Conservation (phyloP, 2,113 vertebrate genomes). For the Chrysemys picta region DNA sequence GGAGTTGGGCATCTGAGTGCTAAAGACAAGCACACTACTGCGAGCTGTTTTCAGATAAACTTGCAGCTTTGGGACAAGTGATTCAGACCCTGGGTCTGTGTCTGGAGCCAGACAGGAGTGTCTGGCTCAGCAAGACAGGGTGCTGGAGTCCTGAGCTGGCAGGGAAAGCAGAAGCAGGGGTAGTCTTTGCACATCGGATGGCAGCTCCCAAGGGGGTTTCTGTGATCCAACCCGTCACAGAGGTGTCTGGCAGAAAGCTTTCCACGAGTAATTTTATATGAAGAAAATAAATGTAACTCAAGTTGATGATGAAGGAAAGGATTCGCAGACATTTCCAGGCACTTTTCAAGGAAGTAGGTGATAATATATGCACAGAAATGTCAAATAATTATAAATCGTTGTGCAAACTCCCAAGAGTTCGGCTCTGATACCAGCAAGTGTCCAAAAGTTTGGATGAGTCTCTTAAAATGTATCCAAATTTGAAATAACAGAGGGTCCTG, state of each 20-base stretch:
- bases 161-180: too few species aligned
- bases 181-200: too few species aligned
- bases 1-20: too few species aligned
- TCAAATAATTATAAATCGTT: not conserved
- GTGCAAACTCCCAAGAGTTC: not conserved
- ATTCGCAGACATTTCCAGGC: rapidly evolving
- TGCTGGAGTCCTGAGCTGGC: too few species aligned
- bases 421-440: not conserved
- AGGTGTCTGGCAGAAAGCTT: not conserved
- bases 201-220: too few species aligned
- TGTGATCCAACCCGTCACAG: too few species aligned
- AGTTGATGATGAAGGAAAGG: not conserved
- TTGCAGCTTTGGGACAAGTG: too few species aligned
- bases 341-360: not conserved
- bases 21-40: too few species aligned
- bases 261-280: not conserved
- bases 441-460: not conserved
- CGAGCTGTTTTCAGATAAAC: too few species aligned
- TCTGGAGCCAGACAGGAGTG: too few species aligned
- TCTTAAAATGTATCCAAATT: not conserved
- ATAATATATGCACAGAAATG: not conserved
- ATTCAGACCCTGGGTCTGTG: too few species aligned
- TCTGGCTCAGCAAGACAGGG: too few species aligned
- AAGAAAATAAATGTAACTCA: not conserved
- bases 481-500: not conserved